These are phyloP conservation scores for Argentina silus DNA, from an alignment of 2,797 vertebrate species.

Conservation along the genomic window DNA sequence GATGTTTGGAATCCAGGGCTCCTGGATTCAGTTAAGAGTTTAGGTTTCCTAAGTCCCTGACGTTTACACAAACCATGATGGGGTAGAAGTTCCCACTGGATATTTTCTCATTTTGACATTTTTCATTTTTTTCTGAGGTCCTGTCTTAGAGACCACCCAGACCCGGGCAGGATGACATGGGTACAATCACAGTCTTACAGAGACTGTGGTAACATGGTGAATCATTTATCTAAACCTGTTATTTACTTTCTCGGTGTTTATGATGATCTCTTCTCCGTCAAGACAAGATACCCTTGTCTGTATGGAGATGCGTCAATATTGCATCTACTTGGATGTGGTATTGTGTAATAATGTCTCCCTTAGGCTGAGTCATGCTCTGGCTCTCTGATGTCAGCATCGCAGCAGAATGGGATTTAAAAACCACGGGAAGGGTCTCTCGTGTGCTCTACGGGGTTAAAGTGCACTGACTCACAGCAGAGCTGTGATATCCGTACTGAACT, in stretches of 20 bases:
- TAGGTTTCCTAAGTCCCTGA: not conserved
- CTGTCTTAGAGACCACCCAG: not conserved
- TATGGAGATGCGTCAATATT: not conserved
- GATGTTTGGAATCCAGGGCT: conserved; percentile 8
- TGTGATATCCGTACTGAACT: not conserved
- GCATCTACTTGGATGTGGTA: not conserved
- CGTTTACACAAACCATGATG: not conserved
- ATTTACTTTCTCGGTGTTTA: not conserved
- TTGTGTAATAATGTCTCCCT: not conserved
- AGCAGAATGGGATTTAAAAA: not conserved
- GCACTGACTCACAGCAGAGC: not conserved
- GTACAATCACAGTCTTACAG: not conserved
- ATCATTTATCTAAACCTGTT: not conserved
- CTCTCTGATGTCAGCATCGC: not conserved
- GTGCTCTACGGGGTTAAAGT: not conserved
- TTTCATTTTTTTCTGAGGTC: not conserved
- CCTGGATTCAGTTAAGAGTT: conserved; percentile 4
- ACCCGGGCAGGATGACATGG: not conserved
- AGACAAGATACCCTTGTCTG: not conserved
- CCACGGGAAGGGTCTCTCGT: not conserved
- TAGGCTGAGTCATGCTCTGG: not conserved
- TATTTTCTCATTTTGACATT: not conserved
- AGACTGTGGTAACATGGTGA: not conserved
- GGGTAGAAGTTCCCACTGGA: not conserved
- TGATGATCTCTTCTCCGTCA: not conserved